Evolutionary conservation across 2,113 vertebrate genomes (phyloP).

Genomic region (Mellivora capensis): DNA sequence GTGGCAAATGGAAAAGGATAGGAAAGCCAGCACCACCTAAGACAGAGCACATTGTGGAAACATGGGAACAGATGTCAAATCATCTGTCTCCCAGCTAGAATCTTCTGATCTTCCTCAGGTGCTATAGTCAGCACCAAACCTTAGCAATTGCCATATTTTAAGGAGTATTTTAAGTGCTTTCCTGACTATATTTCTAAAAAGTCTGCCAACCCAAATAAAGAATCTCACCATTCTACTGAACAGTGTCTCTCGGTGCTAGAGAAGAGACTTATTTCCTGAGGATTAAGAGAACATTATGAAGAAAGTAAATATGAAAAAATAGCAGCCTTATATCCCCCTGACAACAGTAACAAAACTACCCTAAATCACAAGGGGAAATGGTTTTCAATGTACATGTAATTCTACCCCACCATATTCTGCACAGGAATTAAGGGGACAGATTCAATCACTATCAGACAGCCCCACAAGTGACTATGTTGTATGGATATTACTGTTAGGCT

Average conservation of each 20-base stretch:
- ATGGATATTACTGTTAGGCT: background rate
- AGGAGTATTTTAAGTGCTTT: background rate
- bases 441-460: background rate
- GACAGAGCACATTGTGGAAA: background rate
- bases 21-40: background rate
- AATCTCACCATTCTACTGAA: background rate
- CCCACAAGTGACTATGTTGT: background rate
- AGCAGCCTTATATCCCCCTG: background rate
- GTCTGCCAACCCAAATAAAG: background rate
- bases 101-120: background rate
- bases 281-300: background rate
- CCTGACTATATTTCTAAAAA: background rate
- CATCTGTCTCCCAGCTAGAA: background rate
- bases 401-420: background rate
- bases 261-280: background rate
- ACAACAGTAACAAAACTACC: background rate
- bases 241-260: background rate
- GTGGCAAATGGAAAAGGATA: background rate
- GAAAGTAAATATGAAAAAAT: background rate
- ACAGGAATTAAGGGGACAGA: background rate
- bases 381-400: background rate
- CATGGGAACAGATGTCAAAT: background rate
- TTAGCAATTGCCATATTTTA: background rate
- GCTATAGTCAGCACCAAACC: background rate
- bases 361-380: background rate